These are phyloP conservation scores for Delichon dasypus DNA, from an alignment of 2,797 vertebrate genomes.

Conservation along the genomic window DNA sequence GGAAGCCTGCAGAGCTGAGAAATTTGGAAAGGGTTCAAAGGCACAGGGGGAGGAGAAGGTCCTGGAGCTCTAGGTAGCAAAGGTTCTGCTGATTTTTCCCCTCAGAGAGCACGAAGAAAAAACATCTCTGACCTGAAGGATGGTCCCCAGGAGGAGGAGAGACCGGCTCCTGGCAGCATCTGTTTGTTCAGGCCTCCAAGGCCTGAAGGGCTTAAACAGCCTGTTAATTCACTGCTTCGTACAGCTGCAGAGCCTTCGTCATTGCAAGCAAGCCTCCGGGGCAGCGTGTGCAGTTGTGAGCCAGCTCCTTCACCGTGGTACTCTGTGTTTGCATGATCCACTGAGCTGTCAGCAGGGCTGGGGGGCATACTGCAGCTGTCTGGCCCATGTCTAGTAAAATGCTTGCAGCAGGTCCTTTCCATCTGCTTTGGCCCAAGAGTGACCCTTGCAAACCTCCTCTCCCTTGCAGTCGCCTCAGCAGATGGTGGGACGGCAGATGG, in stretches of 20 bases:
- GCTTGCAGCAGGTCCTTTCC: conserved; percentile 37
- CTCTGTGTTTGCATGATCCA: not conserved
- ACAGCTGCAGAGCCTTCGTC: conserved; percentile 6
- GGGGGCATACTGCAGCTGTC: conserved; percentile 29
- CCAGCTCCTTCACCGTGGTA: not conserved
- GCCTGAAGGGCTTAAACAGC: not conserved
- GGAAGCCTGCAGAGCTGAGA: conserved; percentile 14
- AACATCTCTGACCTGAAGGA: not conserved
- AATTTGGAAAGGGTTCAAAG: conserved; percentile 30
- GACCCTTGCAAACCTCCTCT: conserved; percentile 30
- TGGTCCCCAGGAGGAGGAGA: not conserved
- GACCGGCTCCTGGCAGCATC: not conserved
- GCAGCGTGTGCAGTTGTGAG: not conserved
- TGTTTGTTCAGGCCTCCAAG: not conserved
- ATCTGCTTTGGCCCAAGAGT: conserved; percentile 42
- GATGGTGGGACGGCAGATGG: conserved; percentile 15
- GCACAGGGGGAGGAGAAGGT: not conserved
- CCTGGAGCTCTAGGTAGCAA: not conserved
- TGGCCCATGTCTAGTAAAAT: not conserved
- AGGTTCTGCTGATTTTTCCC: conserved; percentile 3
- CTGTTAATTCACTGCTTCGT: not conserved
- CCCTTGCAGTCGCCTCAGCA: conserved; percentile 3
- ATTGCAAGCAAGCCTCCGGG: not conserved
- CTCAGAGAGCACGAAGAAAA: not conserved
- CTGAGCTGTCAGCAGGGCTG: not conserved